Evolutionary conservation across 2,888 invertebrate species (phyloP).

Genomic region (Parnassius glacialis): DNA sequence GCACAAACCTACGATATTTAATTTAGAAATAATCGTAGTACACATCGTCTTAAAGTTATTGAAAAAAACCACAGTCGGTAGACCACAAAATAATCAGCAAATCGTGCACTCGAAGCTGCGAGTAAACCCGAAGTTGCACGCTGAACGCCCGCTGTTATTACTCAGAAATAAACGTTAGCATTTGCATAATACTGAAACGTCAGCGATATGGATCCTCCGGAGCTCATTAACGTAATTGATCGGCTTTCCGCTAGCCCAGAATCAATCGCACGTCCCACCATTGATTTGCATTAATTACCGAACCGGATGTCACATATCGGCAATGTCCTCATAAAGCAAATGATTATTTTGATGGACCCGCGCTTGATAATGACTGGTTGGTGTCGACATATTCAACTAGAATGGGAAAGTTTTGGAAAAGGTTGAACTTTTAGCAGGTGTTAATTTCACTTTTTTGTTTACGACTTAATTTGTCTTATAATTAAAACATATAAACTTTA

Average conservation of each 20-base stretch:
- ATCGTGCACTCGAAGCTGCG: conserved; percentile 24
- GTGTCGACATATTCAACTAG: conserved; percentile 34
- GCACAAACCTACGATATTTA: too few relatives aligned
- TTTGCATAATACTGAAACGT: conserved; percentile 73
- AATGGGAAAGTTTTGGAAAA: conserved; percentile 36
- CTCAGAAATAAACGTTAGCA: conserved; percentile 64
- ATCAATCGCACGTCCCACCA: conserved; percentile 71
- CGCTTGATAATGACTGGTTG: conserved; percentile 43
- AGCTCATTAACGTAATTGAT: conserved; percentile 79
- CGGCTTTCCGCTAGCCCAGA: conserved; percentile 71
- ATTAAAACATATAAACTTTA: too few relatives aligned
- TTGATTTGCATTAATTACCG: conserved; percentile 79
- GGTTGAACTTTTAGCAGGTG: conserved; percentile 30
- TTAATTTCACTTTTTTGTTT: conserved; percentile 24
- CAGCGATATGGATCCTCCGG: conserved; percentile 69
- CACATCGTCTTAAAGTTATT: background rate
- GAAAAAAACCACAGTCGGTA: conserved; percentile 21
- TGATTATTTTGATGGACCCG: conserved; percentile 67
- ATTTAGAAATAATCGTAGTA: too few relatives aligned
- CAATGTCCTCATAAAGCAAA: conserved; percentile 55
- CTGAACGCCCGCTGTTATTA: conserved; percentile 37
- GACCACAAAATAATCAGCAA: conserved; percentile 32
- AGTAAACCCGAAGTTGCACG: conserved; percentile 32
- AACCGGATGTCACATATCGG: conserved; percentile 68
- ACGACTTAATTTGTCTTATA: background rate